phyloP scores from a whole-genome alignment of 64 coral and sea anemone species.

The Pocillopora verrucosa region DNA sequence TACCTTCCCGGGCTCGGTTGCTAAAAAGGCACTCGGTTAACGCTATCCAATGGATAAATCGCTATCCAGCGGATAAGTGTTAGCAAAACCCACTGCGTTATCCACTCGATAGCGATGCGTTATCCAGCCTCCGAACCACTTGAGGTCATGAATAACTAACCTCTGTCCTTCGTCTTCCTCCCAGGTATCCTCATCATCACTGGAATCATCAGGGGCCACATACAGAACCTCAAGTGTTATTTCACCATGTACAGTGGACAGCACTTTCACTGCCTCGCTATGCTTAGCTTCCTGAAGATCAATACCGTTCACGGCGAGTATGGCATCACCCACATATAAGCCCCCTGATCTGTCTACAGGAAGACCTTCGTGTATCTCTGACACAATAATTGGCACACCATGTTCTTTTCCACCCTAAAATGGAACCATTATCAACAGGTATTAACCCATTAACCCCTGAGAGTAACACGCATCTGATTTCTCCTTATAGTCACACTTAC shows the following conservation, averaged over 20 bases:
- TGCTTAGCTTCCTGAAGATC: slow-evolving; percentile 99
- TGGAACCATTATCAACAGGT: not conserved
- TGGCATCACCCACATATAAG: slow-evolving; percentile 96
- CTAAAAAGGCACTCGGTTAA: too few relatives aligned
- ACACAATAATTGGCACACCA: slow-evolving; percentile 96
- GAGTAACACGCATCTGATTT: too few relatives aligned
- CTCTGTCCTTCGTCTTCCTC: slow-evolving; percentile 91
- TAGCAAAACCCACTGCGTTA: too few relatives aligned
- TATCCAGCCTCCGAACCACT: too few relatives aligned
- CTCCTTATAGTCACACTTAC: too few relatives aligned
- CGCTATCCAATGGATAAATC: too few relatives aligned
- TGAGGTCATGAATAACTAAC: slow-evolving; percentile 17
- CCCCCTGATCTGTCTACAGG: slow-evolving; percentile 82
- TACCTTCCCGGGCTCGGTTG: too few relatives aligned
- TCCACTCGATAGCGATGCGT: too few relatives aligned
- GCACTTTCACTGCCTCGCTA: slow-evolving; percentile 81
- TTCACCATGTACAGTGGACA: slow-evolving; percentile 92
- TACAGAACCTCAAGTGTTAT: slow-evolving; percentile 95
- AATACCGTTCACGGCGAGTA: slow-evolving; percentile 94
- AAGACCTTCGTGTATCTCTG: slow-evolving; percentile 95
- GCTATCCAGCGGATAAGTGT: too few relatives aligned
- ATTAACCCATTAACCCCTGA: not conserved
- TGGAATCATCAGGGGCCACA: slow-evolving; percentile 98
- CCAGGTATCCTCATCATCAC: slow-evolving; percentile 90
- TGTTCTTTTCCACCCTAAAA: slow-evolving; percentile 97